Evolutionary conservation across 1,140 invertebrate genomes (phyloP).

Genomic region (Wiebesia pumilae): DNA sequence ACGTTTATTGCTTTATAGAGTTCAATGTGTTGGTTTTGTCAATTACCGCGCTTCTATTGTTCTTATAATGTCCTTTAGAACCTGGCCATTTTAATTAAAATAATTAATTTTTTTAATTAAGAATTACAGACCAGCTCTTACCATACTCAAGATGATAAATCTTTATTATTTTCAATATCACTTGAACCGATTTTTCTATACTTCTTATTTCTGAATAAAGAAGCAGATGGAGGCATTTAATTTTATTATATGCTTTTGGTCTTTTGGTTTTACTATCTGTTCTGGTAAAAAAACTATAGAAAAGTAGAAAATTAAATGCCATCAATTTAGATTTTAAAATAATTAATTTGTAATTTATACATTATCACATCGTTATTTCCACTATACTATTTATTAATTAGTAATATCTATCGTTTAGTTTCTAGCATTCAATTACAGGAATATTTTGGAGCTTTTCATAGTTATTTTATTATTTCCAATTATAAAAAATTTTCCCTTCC

Average conservation of each 20-base stretch:
- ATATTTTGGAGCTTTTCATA: no score
- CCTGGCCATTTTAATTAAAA: constrained; percentile 25
- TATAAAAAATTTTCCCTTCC: no score
- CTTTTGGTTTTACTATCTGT: no score
- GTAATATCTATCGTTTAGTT: no score
- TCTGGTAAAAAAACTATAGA: no score
- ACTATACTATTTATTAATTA: no score
- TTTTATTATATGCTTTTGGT: constrained; percentile 16
- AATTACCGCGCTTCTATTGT: constrained; percentile 40
- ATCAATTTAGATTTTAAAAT: no score
- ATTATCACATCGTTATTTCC: no score
- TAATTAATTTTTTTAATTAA: constrained; percentile 42
- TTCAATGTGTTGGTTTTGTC: constrained; percentile 48
- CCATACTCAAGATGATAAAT: not conserved
- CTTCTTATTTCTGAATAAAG: constrained; percentile 1
- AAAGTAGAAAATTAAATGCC: no score
- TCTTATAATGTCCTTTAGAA: constrained; percentile 1
- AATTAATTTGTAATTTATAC: no score
- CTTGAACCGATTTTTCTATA: constrained; percentile 3
- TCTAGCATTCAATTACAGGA: no score
- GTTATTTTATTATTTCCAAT: no score
- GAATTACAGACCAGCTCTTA: not conserved
- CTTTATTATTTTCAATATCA: not conserved
- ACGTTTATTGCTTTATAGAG: constrained; percentile 49
- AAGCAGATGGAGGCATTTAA: not conserved